Conservation (phyloP, 2,797 vertebrate genomes). For the Anolis apletophallus region DNA sequence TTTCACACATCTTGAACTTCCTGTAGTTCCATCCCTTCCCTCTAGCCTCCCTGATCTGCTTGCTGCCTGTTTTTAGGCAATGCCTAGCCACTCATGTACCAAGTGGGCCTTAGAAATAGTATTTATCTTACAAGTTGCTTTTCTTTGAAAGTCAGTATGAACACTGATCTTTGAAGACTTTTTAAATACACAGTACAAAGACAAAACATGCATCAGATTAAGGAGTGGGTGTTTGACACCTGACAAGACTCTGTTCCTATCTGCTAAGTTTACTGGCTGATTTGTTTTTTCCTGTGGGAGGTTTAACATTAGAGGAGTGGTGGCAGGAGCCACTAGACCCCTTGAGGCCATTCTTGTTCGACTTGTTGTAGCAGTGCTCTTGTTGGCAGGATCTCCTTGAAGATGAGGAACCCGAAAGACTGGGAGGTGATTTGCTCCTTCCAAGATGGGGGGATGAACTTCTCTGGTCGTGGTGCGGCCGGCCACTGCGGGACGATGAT, state of each 20-base stretch:
- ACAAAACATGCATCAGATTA: conserved; percentile 80
- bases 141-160: conserved; percentile 76
- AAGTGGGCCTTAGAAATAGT: conserved; percentile 70
- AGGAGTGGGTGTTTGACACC: conserved; percentile 71
- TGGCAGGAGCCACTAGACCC: conserved; percentile 80
- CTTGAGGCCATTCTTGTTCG: conserved; percentile 83
- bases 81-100: conserved; percentile 69
- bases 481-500: conserved; percentile 91
- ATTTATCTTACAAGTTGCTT: conserved; percentile 70
- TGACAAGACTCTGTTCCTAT: conserved; percentile 83
- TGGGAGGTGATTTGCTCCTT: conserved; percentile 95
- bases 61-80: conserved; percentile 71
- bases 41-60: conserved; percentile 61
- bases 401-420: conserved; percentile 93
- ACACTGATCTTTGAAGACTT: conserved; percentile 67
- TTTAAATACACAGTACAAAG: conserved; percentile 78
- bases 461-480: conserved; percentile 86
- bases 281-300: conserved; percentile 88
- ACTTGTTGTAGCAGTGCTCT: conserved; percentile 90
- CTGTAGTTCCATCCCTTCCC: conserved; percentile 53
- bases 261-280: conserved; percentile 95
- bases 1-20: conserved; percentile 61
- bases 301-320: conserved; percentile 85
- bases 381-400: conserved; percentile 90
- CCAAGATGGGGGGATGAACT: conserved; percentile 85